Evolutionary conservation across 1,140 invertebrate species (phyloP), one percentile per base, ranked within the genome.

Genomic region (Drosophila murphyi): DNA sequence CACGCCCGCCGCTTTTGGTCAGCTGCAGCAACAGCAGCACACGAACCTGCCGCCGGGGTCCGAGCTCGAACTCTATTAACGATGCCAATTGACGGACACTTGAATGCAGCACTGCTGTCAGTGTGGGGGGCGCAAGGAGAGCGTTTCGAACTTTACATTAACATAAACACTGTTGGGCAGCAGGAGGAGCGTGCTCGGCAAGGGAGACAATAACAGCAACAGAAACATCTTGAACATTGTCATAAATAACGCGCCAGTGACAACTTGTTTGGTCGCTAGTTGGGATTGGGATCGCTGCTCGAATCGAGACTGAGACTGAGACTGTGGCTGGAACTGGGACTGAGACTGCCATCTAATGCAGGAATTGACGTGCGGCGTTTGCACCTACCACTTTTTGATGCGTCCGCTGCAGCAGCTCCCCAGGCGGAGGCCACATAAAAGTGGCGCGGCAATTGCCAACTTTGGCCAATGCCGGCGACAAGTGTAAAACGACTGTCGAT

Each of bases 181-280:
- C 8, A 68, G 71, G 75, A 45, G 79, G 48, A 47, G 65, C 55
- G 59, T 37, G 45, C 12, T n/a, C 31, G 10, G 57, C 56, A 63
- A 48, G 41, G 41, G 51, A 34, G 39, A 20, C 39, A 43, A 45
- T 54, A 52, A 51, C 60, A 65, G 51, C 64, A 78, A 86, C 79
- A 79, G 79, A 72, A 88, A 86, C 83, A 88, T 87, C 83, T 79
- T 74, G 81, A 89, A 90, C 86, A 90, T 85, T 89, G 86, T 89
- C 85, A 89, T 89, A 89, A 89, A 89, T 89, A 89, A 89, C 85
- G 81, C 78, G 85, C 79, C 85, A 89, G 81, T 85, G 85, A 89
- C 83, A 87, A 87, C 83, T 88, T 87, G 83, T 80, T 87, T 83
- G 83, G 62, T 67, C 56, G 31, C 70, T 56, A 35, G 72, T 29